Evolutionary conservation across 2,797 vertebrate genomes (phyloP).

Genomic region (Macroramphosus scolopax): DNA sequence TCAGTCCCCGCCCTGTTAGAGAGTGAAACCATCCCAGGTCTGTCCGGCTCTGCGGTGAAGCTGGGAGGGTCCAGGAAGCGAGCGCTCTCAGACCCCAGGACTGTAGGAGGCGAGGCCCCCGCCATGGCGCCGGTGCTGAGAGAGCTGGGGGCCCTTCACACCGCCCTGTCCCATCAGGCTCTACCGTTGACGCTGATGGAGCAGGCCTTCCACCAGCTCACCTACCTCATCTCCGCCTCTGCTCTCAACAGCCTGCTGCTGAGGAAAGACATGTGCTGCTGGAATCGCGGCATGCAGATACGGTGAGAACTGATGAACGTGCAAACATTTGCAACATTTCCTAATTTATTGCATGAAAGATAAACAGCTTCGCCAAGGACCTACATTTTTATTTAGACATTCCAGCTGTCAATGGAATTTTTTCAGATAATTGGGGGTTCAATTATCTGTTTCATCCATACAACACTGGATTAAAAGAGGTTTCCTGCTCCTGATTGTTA

Average conservation of each 20-base stretch:
- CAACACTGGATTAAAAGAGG: no score
- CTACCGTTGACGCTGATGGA: slow-evolving; percentile 60
- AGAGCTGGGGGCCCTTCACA: slow-evolving; percentile 68
- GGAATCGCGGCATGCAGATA: slow-evolving; percentile 81
- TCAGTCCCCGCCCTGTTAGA: slow-evolving; percentile 81
- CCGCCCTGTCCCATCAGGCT: slow-evolving; percentile 61
- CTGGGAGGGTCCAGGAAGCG: slow-evolving; percentile 51
- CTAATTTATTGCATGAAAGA: background rate
- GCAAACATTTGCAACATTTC: background rate
- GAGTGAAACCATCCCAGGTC: slow-evolving; percentile 77
- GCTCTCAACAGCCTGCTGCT: slow-evolving; percentile 82
- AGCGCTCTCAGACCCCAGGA: slow-evolving; percentile 61
- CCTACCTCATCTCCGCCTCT: slow-evolving; percentile 69
- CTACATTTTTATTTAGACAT: no score
- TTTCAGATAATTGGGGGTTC: no score
- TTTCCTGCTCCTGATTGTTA: no score
- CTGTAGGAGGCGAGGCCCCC: slow-evolving; percentile 29
- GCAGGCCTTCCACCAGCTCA: slow-evolving; percentile 78
- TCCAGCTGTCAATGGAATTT: no score
- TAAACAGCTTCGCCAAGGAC: no score
- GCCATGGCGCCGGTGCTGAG: slow-evolving; percentile 74
- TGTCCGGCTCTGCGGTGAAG: slow-evolving; percentile 57
- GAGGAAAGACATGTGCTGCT: slow-evolving; percentile 81
- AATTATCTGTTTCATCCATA: no score
- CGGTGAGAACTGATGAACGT: slow-evolving; percentile 55